Base-by-base conservation (phyloP, 1,140 invertebrate species). In the Philotrypesis tridentata region DNA sequence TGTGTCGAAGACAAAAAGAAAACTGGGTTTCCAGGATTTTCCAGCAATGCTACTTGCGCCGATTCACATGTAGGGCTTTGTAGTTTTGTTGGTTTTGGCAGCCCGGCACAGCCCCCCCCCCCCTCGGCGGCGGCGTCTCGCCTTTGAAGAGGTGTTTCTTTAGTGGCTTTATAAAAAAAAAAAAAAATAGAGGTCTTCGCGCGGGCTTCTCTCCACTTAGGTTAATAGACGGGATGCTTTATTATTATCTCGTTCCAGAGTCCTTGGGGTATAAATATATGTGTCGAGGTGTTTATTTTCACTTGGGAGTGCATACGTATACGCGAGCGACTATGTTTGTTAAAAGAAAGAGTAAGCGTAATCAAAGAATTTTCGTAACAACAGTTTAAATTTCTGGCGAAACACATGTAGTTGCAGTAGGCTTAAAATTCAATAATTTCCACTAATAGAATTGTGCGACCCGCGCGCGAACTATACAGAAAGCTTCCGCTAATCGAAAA, bases 101-200 rank as follows among this genome's bases (percentile, higher is more conserved):
- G 11, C n/a, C n/a, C n/a, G n/a, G n/a, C n/a, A n/a, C n/a, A n/a
- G n/a, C n/a, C n/a, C n/a, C n/a, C n/a, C n/a, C n/a, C n/a, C n/a
- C n/a, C n/a, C n/a, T n/a, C n/a, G 17, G 43, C 1, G 43, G 68
- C 60, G 60, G n/a, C 21, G 9, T 68, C 63, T n/a, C 21, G 4
- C 25, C 73, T 79, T 70, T 48, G 33, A 55, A 71, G n/a, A 79
- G 60, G 4, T 33, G 12, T 29, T 79, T 70, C 43, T 79, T 70
- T 40, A 70, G 65, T 79, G 17, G 43, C 67, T 68, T 29, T 27
- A 27, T 68, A 67, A 48, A 67, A 77, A 65, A 77, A 67, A 77
- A 65, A 77, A 37, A 5, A 37, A 5, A 37, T 67, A 68, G 14
- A 48, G 14, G 40, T 14, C 61, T 63, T 65, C n/a, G n/a, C n/a